phyloP scores from a whole-genome alignment of 2,888 invertebrate species.

The Lasioglossum lativentre region DNA sequence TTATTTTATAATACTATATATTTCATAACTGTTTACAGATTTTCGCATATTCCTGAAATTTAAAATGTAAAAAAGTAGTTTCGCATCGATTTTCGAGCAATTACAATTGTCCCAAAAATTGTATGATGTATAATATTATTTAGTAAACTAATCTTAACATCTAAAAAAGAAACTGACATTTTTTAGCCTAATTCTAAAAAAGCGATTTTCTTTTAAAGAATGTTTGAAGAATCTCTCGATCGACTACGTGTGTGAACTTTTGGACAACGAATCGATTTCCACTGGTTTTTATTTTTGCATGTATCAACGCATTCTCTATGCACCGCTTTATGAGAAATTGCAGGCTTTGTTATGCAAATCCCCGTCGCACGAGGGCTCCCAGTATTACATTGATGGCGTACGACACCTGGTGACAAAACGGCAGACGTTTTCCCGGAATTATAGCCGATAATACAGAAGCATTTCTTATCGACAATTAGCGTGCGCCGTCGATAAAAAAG shows the following conservation, averaged over 20 bases:
- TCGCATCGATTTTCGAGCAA: too few relatives aligned
- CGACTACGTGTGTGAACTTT: neutral
- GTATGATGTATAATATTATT: too few relatives aligned
- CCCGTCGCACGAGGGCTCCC: neutral
- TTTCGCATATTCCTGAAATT: neutral
- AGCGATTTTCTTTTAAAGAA: neutral
- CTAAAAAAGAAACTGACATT: too few relatives aligned
- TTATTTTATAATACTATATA: too few relatives aligned
- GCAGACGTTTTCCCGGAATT: slow-evolving; percentile 41
- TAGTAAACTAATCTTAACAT: neutral
- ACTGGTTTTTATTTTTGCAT: neutral
- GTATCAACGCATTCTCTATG: neutral
- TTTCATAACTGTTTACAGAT: too few relatives aligned
- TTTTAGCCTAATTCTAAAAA: neutral
- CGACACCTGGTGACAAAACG: slow-evolving; percentile 61
- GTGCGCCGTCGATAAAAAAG: neutral
- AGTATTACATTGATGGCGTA: slow-evolving; percentile 49
- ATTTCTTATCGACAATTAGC: slow-evolving; percentile 56
- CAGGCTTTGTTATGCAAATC: neutral
- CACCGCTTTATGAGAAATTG: neutral
- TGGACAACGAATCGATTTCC: neutral
- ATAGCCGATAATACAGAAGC: slow-evolving; percentile 61
- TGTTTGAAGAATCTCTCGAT: neutral
- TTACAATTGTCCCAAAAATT: too few relatives aligned
- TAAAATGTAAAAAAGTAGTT: neutral